Base-by-base conservation (phyloP, 2,113 vertebrate genomes). In the Sakesphorus luctuosus region DNA sequence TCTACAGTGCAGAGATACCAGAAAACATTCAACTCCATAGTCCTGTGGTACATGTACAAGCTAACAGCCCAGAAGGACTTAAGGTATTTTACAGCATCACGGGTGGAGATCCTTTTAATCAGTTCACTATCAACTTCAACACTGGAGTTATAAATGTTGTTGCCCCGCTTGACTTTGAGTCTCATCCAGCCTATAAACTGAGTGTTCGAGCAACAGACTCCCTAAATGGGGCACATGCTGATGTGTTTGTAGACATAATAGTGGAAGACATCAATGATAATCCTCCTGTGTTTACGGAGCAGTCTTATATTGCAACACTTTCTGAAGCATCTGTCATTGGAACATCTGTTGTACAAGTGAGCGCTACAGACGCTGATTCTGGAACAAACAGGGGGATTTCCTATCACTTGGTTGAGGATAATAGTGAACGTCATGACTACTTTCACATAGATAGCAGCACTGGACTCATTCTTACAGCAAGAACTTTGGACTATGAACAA, bases 241-340 rank as follows among this genome's bases (percentile, higher is more conserved):
- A 99, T 33, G 99, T 99, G 8, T 99, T 99, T 96, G 99, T 99
- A 25, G 99, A 99, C 89, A 98, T 99, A 49, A 98, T 99, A 58
- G 97, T 99, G 71, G 99, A 99, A 93, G 99, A 99, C 90, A 95
- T 99, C 72, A 99, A 99, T 23, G 99, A 99, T 90, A 99, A 99
- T 46, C 82, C 98, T 75, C 99, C 99, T 2, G 75, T 98, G 68
- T 99, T 99, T 87, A 93, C 84, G 29, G 97, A 98, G 71, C 98
- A 97, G 69, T 84, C 95, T 40, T 99, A 99, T 53, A 55, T 97
- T 24, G 97, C 97, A 67, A 98, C 98, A 24, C 98, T 99, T 92
- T 99, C 99, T 0, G 99, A 99, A 97, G 99, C 99, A 4, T 98
- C 98, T 46, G 98, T 99, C 3, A 94, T 99, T 21, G 99, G 99